Conservation (phyloP, 2,113 vertebrate genomes). For the Corapipo altera region DNA sequence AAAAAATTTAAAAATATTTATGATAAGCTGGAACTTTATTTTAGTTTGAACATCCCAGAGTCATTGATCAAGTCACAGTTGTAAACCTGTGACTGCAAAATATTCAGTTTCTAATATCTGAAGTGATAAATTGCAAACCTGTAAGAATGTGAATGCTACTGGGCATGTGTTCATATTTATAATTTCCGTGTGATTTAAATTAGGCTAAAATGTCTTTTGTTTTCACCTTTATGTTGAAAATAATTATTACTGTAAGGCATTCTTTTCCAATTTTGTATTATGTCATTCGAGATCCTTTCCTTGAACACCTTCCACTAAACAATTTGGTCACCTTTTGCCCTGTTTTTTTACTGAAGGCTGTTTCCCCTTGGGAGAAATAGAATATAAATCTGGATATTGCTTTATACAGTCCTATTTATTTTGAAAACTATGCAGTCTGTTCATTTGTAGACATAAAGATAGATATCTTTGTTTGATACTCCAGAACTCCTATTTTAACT, state of each 20-base stretch:
- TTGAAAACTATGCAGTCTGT: background rate
- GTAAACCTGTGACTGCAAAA: background rate
- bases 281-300: background rate
- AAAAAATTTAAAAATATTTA: background rate
- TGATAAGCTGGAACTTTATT: background rate
- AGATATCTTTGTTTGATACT: background rate
- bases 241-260: background rate
- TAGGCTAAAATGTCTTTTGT: background rate
- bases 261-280: background rate
- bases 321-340: background rate
- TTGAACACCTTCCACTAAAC: background rate
- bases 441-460: background rate
- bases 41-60: background rate
- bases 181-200: background rate
- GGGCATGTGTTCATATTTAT: background rate
- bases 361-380: background rate
- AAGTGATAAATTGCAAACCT: background rate
- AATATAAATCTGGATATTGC: background rate
- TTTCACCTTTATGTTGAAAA: background rate
- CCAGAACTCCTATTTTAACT: background rate
- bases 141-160: background rate
- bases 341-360: background rate
- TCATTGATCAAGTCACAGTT: background rate
- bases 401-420: background rate
- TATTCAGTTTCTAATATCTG: background rate